Evolutionary conservation across 2,888 invertebrate genomes (phyloP).

Genomic region (Cryptocephalus moraei): DNA sequence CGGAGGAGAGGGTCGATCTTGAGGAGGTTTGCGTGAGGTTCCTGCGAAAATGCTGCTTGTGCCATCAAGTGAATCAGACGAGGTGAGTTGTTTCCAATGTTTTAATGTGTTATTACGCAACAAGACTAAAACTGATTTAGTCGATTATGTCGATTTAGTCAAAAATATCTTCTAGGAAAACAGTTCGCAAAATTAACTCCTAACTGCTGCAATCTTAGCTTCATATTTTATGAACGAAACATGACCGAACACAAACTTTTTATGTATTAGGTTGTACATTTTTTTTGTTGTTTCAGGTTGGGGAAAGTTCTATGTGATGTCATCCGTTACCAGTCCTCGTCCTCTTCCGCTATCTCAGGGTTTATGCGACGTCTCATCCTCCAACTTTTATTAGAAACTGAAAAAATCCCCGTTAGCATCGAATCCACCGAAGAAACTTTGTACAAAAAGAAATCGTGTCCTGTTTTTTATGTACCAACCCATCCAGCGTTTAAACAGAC

Average conservation of each 20-base stretch:
- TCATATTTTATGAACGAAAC: too few relatives aligned
- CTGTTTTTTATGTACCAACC: constrained; percentile 33
- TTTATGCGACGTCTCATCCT: constrained; percentile 74
- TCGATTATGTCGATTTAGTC: too few relatives aligned
- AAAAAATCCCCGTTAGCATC: constrained; percentile 70
- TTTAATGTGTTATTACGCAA: background rate
- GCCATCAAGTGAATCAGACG: constrained; percentile 76
- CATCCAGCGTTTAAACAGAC: constrained; percentile 68
- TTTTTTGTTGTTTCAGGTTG: constrained; percentile 32
- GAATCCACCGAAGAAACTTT: constrained; percentile 35
- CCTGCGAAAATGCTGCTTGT: constrained; percentile 73
- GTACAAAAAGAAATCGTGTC: constrained; percentile 30
- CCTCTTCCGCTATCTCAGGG: constrained; percentile 63
- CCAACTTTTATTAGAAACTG: constrained; percentile 77
- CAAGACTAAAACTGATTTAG: too few relatives aligned
- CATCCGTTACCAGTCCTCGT: constrained; percentile 52
- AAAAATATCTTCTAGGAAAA: too few relatives aligned
- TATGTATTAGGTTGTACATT: too few relatives aligned
- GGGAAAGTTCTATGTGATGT: constrained; percentile 71
- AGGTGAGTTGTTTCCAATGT: constrained; percentile 28
- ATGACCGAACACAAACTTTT: too few relatives aligned
- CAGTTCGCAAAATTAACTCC: too few relatives aligned
- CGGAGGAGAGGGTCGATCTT: constrained; percentile 44
- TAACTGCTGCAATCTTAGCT: too few relatives aligned
- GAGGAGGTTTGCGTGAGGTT: constrained; percentile 74